Base-by-base conservation (phyloP, 2,797 vertebrate species). In the Helarctos malayanus region DNA sequence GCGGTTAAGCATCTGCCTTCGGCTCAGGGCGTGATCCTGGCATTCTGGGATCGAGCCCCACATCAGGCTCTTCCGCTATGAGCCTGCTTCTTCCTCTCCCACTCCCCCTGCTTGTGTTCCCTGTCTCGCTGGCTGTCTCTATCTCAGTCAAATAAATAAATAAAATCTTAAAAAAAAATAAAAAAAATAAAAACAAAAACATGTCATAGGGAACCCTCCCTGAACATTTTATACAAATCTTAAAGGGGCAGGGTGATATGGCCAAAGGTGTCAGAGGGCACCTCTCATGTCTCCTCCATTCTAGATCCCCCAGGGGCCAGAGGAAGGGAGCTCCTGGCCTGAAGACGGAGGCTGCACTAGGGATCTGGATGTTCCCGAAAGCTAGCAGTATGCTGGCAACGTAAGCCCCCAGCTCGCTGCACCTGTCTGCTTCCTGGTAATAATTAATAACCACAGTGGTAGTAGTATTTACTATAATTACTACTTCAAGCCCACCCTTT, bases 351-450 rank as follows among this genome's bases (percentile, higher is more conserved):
- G 32, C n/a, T 21, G 11, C 25, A 13, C 7, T 5, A 45, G 35
- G 3, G 32, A 41, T 56, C 7, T 1, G 35, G 15, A 35, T 18
- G 63, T 14, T 87, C 56, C 41, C 15, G 47, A 79, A 57, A 63
- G 63, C 1, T 25, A 32, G 8, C 4, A 25, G 16, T 19, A 0
- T 15, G 47, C 47, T 2, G 1, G 49, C 5, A 1, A 89, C 0
- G 2, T 2, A 23, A 61, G 68, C 45, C 49, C 16, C 41, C 27
- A 18, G 59, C 29, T 32, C 56, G 16, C 11, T 0, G 7, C 12
- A 23, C 25, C 69, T 75, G 41, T 5, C 35, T 56, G 35, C n/a
- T 69, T 32, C 54, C 23, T 11, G 21, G 13, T 35, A 45, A 41
- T 25, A 45, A 61, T 47, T 10, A 6, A 35, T 69, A 56, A 38